A percentile compares a stretch with the other conserved stretches of the same genome.
Conservation (phyloP, 2,113 vertebrate species). For the Anhinga rufa region DNA sequence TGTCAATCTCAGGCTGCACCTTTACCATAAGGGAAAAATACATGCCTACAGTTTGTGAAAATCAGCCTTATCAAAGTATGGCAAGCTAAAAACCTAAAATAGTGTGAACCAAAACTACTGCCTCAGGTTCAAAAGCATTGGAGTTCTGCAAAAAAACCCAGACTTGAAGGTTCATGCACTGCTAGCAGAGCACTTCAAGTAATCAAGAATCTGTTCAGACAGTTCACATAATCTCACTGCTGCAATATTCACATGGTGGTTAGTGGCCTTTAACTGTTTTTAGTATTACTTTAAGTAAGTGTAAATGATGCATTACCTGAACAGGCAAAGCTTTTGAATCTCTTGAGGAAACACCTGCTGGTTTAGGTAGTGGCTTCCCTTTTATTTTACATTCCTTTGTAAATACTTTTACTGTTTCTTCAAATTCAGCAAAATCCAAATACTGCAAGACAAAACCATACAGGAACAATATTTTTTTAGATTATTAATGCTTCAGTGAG, state of each 20-base stretch:
- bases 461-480: neutral
- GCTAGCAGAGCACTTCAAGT: neutral
- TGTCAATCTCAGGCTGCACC: neutral
- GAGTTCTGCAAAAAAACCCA: neutral
- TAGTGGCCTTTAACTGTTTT: neutral
- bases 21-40: neutral
- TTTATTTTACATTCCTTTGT: conserved; percentile 89
- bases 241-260: neutral
- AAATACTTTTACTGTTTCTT: conserved; percentile 85
- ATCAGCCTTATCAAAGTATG: neutral
- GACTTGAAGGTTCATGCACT: neutral
- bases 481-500: neutral
- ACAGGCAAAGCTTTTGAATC: conserved; percentile 70
- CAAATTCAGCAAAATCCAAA: conserved; percentile 87
- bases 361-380: conserved; percentile 81
- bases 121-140: neutral
- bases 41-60: neutral
- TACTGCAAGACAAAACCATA: conserved; percentile 73
- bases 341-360: conserved; percentile 53
- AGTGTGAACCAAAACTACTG: neutral
- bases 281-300: neutral
- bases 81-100: neutral
- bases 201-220: neutral
- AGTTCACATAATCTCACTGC: neutral
- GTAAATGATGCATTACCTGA: conserved; percentile 74